Base-by-base conservation (phyloP, 2,113 vertebrate species). In the Dicaeum eximium region DNA sequence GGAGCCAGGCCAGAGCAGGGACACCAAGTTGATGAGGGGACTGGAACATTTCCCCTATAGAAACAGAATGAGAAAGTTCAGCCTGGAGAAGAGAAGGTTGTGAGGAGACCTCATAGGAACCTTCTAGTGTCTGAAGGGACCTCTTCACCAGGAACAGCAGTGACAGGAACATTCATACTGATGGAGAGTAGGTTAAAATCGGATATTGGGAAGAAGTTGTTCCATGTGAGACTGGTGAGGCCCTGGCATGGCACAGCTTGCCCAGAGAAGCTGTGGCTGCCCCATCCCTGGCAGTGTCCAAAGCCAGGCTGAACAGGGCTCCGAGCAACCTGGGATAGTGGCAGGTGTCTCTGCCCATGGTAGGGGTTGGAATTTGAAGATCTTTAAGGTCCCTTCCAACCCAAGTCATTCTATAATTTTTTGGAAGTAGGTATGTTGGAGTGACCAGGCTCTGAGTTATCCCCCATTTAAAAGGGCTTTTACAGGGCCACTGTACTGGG, bases 151-250 rank as follows among this genome's bases (percentile, higher is more conserved):
- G 45, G 22, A 69, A 15, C 10, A 37, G 14, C 17, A 51, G 21
- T 67, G 53, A 37, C 37, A 86, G 28, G 64, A 78, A 11, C 16
- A n/a, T 64, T 62, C 38, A 61, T 3, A 47, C 10, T 53, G 9
- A 13, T 2, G 5, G 30, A 53, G 10, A 47, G 10, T 0, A 24
- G 8, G 8, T 20, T 61, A 54, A n/a, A 8, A 16, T 21, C 5
- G 8, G n/a, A 13, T 70, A 70, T 47, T 1, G 20, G 56, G 54
- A 21, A 61, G 8, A 78, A 78, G 38, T 16, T 20, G 9, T 45
- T 77, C 27, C 62, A 22, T 31, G 15, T 51, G 37, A 37, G 14
- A 7, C 1, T 77, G 45, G 0, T 0, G 23, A 64, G 18, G 12
- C 69, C 14, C 28, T 47, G 48, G 50, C 40, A 73, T 47, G 48